These are phyloP conservation scores for Drosophila siamana DNA, from an alignment of 2,888 invertebrate genomes.

Conservation along the genomic window DNA sequence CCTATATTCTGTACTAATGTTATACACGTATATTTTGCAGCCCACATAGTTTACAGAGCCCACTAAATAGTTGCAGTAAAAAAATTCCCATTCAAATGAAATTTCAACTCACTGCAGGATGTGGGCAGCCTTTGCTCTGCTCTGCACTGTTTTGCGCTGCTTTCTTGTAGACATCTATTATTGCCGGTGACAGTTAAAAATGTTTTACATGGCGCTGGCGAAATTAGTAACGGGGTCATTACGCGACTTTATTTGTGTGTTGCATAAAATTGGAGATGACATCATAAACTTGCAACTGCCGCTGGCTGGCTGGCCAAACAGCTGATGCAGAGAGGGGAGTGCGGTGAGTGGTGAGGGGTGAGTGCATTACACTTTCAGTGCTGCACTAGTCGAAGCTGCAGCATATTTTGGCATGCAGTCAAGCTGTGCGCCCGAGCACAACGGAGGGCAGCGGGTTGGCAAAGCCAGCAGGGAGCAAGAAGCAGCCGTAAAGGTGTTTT, in stretches of 20 bases:
- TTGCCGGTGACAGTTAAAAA: conserved; percentile 2
- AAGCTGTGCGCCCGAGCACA: conserved; percentile 62
- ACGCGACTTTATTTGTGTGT: conserved; percentile 70
- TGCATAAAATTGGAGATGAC: conserved; percentile 60
- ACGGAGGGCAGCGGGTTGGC: not conserved
- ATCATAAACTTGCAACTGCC: conserved; percentile 67
- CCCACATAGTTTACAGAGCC: too few species aligned
- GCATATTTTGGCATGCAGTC: conserved; percentile 73
- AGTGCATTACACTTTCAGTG: conserved; percentile 23
- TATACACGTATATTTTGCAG: too few species aligned
- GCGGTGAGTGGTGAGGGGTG: conserved; percentile 22
- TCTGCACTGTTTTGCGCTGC: not conserved
- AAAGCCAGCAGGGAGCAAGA: conserved; percentile 16
- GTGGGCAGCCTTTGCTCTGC: too few species aligned
- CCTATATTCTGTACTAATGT: too few species aligned
- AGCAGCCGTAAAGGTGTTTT: conserved; percentile 74
- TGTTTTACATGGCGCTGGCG: conserved; percentile 3
- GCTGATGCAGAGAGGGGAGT: conserved; percentile 1
- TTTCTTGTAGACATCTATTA: not conserved
- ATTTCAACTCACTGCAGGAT: too few species aligned
- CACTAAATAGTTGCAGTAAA: too few species aligned
- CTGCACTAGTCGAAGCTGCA: conserved; percentile 25
- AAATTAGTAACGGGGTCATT: conserved; percentile 70
- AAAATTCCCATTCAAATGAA: too few species aligned
- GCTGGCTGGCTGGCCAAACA: conserved; percentile 13